Percentiles rank a stretch among this genome's conserved stretches.
These are phyloP conservation scores for Ancistrus triradiatus DNA, from an alignment of 2,113 vertebrate species.

Conservation along the genomic window DNA sequence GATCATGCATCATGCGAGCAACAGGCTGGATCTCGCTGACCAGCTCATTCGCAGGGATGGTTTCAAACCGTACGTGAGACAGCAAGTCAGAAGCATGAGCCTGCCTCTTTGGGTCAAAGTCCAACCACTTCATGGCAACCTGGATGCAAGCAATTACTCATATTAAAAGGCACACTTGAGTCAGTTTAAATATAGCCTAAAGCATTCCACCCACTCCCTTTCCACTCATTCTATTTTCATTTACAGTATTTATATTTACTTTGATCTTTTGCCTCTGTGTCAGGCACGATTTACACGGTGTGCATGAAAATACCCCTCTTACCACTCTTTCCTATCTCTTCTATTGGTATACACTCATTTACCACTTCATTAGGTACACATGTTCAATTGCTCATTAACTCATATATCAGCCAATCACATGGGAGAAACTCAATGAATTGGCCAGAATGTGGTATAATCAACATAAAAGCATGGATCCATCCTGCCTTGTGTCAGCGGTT, in stretches of 20 bases:
- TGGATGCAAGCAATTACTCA: constrained; percentile 40
- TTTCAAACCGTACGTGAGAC: constrained; percentile 72
- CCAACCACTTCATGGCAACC: constrained; percentile 77
- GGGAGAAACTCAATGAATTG: too few relatives aligned
- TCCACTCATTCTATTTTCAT: constrained; percentile 13
- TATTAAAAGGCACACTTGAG: constrained; percentile 13
- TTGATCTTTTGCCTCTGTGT: constrained; percentile 7
- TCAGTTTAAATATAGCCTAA: constrained; percentile 19
- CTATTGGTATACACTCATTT: not conserved
- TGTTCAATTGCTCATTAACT: too few relatives aligned
- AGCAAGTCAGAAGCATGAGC: constrained; percentile 70
- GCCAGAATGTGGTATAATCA: too few relatives aligned
- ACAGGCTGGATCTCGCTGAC: constrained; percentile 78
- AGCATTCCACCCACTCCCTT: constrained; percentile 1
- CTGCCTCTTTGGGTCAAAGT: constrained; percentile 71
- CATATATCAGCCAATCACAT: too few relatives aligned
- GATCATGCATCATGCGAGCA: constrained; percentile 77
- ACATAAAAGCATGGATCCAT: too few relatives aligned
- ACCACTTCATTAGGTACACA: too few relatives aligned
- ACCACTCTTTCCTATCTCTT: not conserved
- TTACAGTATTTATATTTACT: constrained; percentile 34
- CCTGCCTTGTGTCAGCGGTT: too few relatives aligned
- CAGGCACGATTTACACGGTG: not conserved
- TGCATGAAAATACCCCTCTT: not conserved
- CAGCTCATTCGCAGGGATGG: constrained; percentile 76